Percentiles rank a stretch among this genome's conserved stretches.
These are phyloP conservation scores for Sebastes matsubarae DNA, from an alignment of 2,797 vertebrate genomes.

Conservation along the genomic window DNA sequence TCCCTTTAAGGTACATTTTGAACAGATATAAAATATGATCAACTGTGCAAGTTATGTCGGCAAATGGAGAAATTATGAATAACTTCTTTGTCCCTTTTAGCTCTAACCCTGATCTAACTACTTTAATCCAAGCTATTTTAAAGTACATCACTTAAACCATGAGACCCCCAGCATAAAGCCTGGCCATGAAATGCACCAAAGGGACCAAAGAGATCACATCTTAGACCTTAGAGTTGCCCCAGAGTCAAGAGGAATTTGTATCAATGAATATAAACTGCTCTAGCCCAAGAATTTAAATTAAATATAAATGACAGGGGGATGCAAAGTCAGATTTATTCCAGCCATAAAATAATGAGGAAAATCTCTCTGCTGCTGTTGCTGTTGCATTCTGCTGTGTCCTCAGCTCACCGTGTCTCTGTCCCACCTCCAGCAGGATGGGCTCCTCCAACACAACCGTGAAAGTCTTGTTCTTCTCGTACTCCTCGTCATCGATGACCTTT, in stretches of 20 bases:
- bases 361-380: not conserved
- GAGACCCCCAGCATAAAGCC: not conserved
- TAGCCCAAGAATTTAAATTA: not conserved
- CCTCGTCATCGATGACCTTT: conserved; percentile 89
- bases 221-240: not conserved
- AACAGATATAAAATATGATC: not conserved
- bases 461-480: conserved; percentile 91
- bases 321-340: not conserved
- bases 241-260: not conserved
- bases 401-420: conserved; percentile 84
- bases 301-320: conserved; percentile 8
- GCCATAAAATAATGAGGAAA: conserved; percentile 2
- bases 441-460: conserved; percentile 86
- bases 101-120: not conserved
- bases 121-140: not conserved
- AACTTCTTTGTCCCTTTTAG: not conserved
- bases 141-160: not conserved
- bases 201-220: not conserved
- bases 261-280: not conserved
- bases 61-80: not conserved
- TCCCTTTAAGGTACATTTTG: too few relatives aligned
- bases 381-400: not conserved
- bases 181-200: not conserved
- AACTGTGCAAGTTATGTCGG: not conserved
- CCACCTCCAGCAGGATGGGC: conserved; percentile 86